A percentile compares a stretch with the other conserved stretches of the same genome.
phyloP scores from a whole-genome alignment of 2,797 vertebrate species.

The Neosalanx taihuensis region DNA sequence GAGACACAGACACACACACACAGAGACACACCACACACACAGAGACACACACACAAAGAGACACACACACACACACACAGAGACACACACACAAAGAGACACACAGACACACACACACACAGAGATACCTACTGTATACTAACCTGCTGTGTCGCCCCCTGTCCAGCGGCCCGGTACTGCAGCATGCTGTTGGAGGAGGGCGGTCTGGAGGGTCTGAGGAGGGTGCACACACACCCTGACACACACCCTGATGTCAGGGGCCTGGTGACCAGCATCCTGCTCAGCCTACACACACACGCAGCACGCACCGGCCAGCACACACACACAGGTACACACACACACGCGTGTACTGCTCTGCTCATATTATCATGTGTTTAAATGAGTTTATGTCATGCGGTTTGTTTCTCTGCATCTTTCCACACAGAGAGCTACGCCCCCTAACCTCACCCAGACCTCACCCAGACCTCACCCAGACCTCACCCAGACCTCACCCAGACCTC shows the following conservation, averaged over 20 bases:
- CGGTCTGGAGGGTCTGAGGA: conserved; percentile 88
- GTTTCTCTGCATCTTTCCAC: conserved; percentile 6
- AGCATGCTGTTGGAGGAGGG: conserved; percentile 98
- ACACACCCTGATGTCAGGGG: conserved; percentile 88
- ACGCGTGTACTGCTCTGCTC: too few relatives aligned
- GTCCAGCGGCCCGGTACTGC: conserved; percentile 89
- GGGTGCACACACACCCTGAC: conserved; percentile 82
- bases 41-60: neutral
- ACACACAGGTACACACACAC: conserved; percentile 13
- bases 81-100: too few relatives aligned
- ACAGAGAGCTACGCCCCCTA: conserved; percentile 32
- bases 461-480: too few relatives aligned
- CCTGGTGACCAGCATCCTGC: conserved; percentile 90
- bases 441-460: too few relatives aligned
- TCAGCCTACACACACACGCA: conserved; percentile 54
- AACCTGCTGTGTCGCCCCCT: conserved; percentile 10
- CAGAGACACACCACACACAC: neutral
- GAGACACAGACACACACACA: neutral
- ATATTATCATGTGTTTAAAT: too few relatives aligned
- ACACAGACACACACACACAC: neutral
- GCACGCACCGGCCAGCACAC: conserved; percentile 42
- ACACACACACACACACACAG: neutral
- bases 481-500: neutral
- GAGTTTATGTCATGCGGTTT: neutral
- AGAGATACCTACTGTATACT: neutral